A percentile compares a stretch with the other conserved stretches of the same genome.
Conservation (phyloP, 2,797 vertebrate species). For the Stomatorhinus walkeri region DNA sequence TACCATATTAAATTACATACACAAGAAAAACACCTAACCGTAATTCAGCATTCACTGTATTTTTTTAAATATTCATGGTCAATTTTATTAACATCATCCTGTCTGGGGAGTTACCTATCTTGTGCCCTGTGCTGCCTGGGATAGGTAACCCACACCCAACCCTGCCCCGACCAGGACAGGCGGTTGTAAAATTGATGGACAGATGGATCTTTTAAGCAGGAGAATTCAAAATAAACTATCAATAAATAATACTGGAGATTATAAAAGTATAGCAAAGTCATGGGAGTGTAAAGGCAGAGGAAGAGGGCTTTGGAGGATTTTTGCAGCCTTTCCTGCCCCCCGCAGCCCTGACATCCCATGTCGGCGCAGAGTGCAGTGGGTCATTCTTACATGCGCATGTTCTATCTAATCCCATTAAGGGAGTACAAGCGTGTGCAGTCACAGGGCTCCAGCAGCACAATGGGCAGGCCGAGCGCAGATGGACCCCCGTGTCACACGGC, state of each 20-base stretch:
- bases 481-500: conserved; percentile 7
- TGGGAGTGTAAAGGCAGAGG: too few relatives aligned
- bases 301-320: background rate
- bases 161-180: background rate
- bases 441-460: conserved; percentile 67
- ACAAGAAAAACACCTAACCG: background rate
- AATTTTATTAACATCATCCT: background rate
- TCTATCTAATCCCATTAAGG: conserved; percentile 71
- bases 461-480: conserved; percentile 48
- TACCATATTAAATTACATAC: background rate
- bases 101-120: background rate
- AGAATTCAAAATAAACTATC: background rate
- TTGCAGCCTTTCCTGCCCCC: background rate
- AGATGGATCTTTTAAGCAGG: background rate
- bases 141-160: background rate
- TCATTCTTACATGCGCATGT: conserved; percentile 44
- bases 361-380: conserved; percentile 36
- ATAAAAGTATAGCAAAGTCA: background rate
- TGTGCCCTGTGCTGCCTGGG: background rate
- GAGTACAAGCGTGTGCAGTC: conserved; percentile 67
- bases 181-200: background rate
- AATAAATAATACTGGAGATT: background rate
- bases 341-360: background rate
- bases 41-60: background rate
- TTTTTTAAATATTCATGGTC: background rate